Evolutionary conservation across 2,888 invertebrate species (phyloP).

Genomic region (Deilephila porcellus): DNA sequence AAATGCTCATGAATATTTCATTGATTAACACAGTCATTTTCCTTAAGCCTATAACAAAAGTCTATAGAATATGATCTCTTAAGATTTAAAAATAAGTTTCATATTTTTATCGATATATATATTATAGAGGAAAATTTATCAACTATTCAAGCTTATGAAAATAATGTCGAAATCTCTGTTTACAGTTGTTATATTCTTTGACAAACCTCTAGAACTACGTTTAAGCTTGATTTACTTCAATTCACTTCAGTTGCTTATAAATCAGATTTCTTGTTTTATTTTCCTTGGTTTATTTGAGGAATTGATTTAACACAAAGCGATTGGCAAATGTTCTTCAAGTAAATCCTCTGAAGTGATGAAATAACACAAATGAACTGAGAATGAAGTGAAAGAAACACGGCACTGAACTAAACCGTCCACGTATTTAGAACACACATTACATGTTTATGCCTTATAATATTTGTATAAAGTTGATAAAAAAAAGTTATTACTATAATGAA

Average conservation of each 20-base stretch:
- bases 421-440: background rate
- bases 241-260: conserved; percentile 1
- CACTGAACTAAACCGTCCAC: background rate
- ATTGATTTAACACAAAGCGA: background rate
- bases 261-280: background rate
- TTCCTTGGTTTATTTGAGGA: conserved; percentile 2
- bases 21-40: too few relatives aligned
- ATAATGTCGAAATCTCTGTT: background rate
- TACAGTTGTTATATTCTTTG: background rate
- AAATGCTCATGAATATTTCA: too few relatives aligned
- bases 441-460: background rate
- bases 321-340: background rate
- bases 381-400: background rate
- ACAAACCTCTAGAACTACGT: background rate
- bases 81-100: too few relatives aligned
- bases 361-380: background rate
- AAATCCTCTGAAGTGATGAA: background rate
- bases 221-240: background rate
- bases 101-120: too few relatives aligned
- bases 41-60: too few relatives aligned
- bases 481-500: too few relatives aligned
- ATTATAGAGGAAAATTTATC: too few relatives aligned
- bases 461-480: background rate
- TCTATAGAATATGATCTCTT: too few relatives aligned
- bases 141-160: background rate